Base-by-base conservation (phyloP, 2,888 invertebrate species). In the Flexamia atlantica region DNA sequence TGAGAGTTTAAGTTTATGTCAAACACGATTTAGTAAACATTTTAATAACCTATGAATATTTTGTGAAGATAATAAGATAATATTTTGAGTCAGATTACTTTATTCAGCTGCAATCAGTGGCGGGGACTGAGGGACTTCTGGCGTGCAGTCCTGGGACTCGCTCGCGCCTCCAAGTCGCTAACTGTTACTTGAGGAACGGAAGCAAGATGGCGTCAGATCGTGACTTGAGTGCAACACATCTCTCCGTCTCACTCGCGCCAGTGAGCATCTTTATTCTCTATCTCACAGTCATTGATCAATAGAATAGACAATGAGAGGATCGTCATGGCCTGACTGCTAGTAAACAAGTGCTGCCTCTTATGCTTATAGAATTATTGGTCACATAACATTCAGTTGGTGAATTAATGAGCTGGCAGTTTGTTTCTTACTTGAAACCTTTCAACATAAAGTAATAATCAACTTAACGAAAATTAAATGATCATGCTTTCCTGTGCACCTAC, bases 121-220 rank as follows among this genome's bases (percentile, higher is more conserved):
- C 12, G 50, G 17, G 2, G 50, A 3, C 50, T 50, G 50, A n/a
- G 4, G 50, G n/a, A n/a, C n/a, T n/a, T 17, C 14, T 50, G 50
- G 3, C 5, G 50, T 36, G n/a, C n/a, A n/a, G n/a, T n/a, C 36
- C 36, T 36, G 57, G 57, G 57, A 57, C 9, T n/a, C 2, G 2
- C 23, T 57, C 17, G 57, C 7, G 57, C 20, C 57, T 57, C 57
- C 57, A 23, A 57, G 57, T 57, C 68, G 2, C 68, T 30, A 68
- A 68, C 68, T 12, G 68, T 68, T 68, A 68, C 68, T 68, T 68
- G 32, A 68, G 32, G 30, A 68, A 68, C 68, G 68, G 68, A 68
- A 68, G 68, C 36, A 68, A 68, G 68, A 68, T 68, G 68, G 68
- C 68, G 68, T 30, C 68, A 30, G 32, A n/a, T 30, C 68, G 68